Evolutionary conservation across 1,140 invertebrate genomes (phyloP).

Genomic region (Muscidifurax raptorellus): DNA sequence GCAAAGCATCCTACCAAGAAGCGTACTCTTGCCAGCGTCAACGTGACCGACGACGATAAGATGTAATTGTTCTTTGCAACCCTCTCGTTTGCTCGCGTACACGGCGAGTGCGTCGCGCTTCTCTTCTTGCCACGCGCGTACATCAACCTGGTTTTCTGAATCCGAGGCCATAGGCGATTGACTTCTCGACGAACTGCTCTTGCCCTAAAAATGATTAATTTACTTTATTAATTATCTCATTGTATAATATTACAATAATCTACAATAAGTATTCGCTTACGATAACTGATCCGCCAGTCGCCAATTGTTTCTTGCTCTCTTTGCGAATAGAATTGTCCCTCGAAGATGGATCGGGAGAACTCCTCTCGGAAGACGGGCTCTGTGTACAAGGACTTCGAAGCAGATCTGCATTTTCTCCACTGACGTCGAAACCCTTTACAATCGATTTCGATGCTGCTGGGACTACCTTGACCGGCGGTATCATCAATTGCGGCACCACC

Average conservation of each 20-base stretch:
- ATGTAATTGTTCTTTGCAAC: slow-evolving; percentile 91
- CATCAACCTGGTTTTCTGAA: slow-evolving; percentile 44
- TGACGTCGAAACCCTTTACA: slow-evolving; percentile 67
- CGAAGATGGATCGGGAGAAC: slow-evolving; percentile 62
- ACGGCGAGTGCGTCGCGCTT: slow-evolving; percentile 77
- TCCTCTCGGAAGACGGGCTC: slow-evolving; percentile 64
- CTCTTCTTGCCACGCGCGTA: slow-evolving; percentile 72
- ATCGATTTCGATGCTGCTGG: slow-evolving; percentile 60
- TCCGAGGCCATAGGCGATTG: slow-evolving; percentile 80
- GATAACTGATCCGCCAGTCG: background rate
- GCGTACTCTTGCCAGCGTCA: slow-evolving; percentile 98
- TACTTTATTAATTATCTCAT: background rate
- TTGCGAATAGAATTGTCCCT: slow-evolving; percentile 57
- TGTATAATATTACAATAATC: background rate
- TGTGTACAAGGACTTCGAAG: slow-evolving; percentile 64
- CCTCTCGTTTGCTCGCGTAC: slow-evolving; percentile 85
- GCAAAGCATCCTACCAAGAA: slow-evolving; percentile 96
- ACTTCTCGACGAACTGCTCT: slow-evolving; percentile 73
- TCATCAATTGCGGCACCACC: slow-evolving; percentile 60
- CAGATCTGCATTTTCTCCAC: slow-evolving; percentile 59
- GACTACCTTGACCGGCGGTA: slow-evolving; percentile 66
- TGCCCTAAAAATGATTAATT: slow-evolving; percentile 52
- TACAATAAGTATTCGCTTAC: background rate
- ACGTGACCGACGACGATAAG: slow-evolving; percentile 99
- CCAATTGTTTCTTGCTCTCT: slow-evolving; percentile 57